Conservation (phyloP, 2,888 invertebrate species). For the Pseudococcus viburni region DNA sequence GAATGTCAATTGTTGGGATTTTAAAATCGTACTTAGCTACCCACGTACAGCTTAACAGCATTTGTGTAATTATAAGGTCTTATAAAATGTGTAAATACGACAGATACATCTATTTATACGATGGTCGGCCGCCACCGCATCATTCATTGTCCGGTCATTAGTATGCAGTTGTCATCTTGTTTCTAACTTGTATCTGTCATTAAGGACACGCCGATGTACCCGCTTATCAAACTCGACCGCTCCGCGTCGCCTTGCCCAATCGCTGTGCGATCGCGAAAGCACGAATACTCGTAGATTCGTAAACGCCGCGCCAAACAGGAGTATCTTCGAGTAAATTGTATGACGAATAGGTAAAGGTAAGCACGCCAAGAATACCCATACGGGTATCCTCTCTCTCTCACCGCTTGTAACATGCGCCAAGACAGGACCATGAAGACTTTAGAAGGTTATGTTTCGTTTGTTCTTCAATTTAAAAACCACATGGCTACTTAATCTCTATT, state of each 20-base stretch:
- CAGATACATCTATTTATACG: neutral
- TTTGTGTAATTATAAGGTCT: constrained; percentile 29
- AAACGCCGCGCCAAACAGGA: constrained; percentile 7
- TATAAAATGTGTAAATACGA: constrained; percentile 35
- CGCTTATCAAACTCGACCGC: neutral
- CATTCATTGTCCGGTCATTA: constrained; percentile 36
- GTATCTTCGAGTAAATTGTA: constrained; percentile 23
- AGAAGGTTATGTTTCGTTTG: constrained; percentile 56
- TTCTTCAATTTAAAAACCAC: constrained; percentile 48
- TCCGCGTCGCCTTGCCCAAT: neutral
- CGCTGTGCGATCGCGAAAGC: neutral
- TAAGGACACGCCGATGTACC: constrained; percentile 20
- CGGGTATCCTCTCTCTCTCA: neutral
- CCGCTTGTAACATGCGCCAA: neutral
- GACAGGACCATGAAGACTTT: constrained; percentile 41
- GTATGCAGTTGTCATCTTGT: constrained; percentile 51
- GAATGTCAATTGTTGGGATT: neutral
- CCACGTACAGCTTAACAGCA: neutral
- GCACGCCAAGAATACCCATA: neutral
- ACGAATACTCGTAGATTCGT: neutral
- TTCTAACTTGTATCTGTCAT: constrained; percentile 52
- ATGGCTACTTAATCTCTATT: constrained; percentile 45
- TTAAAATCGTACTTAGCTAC: neutral
- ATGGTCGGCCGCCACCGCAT: neutral
- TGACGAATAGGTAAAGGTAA: constrained; percentile 24